phyloP scores from a whole-genome alignment of 2,113 vertebrate species.

The Ia io region DNA sequence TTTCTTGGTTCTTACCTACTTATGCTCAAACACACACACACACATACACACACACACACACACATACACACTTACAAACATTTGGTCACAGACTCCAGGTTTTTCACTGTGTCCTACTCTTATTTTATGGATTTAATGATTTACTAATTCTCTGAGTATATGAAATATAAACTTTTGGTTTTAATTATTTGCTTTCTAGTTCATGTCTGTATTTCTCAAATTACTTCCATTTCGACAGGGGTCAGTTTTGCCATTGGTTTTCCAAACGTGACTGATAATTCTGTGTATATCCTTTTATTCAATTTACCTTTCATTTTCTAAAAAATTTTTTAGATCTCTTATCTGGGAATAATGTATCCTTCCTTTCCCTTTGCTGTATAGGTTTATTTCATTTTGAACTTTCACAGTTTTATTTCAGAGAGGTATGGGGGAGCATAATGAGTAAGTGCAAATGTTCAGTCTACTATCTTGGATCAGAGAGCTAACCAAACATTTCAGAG shows the following conservation, averaged over 20 bases:
- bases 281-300: neutral
- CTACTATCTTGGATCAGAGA: neutral
- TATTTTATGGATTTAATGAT: neutral
- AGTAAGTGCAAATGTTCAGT: neutral
- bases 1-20: neutral
- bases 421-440: neutral
- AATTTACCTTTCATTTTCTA: neutral
- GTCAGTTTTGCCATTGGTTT: neutral
- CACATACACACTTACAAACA: neutral
- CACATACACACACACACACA: neutral
- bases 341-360: neutral
- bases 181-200: conserved; percentile 5
- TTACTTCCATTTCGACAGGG: neutral
- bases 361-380: neutral
- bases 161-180: neutral
- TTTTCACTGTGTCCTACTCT: neutral
- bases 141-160: neutral
- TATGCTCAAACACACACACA: neutral
- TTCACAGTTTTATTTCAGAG: neutral
- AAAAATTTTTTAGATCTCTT: neutral
- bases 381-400: neutral
- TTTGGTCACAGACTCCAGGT: neutral
- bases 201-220: conserved; percentile 3
- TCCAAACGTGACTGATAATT: neutral
- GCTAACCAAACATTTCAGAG: neutral